Evolutionary conservation across 2,888 invertebrate species (phyloP), one percentile per base, ranked within the genome.

Genomic region (Marronus borbonicus): DNA sequence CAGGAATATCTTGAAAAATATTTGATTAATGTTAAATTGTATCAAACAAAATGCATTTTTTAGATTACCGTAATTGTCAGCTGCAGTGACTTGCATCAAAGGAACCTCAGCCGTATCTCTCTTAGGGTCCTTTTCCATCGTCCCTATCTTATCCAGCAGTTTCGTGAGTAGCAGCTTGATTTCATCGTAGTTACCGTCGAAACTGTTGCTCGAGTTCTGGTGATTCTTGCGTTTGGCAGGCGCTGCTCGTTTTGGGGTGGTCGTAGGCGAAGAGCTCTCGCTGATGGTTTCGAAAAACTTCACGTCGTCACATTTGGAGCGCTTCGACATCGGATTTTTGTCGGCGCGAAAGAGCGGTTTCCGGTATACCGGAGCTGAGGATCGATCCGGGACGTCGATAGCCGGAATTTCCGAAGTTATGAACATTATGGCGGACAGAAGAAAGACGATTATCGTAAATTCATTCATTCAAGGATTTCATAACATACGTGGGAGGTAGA

Each of bases 261-360:
- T 69, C 10, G 64, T 62, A 4, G 62, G 36, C n/a, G 65, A 44
- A 4, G 72, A 44, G 36, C 66, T 69, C n/a, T 81, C 82, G 14
- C 80, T 78, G 20, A 82, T 77, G 4, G 76, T 76, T 50, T 82
- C 82, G 78, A 81, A 81, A 58, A 76, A 80, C 24, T 81, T 80
- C n/a, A 76, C 76, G 44, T 81, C 79, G 44, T 78, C 79, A 28
- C 49, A 69, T 62, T 77, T 66, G 20, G 72, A 74, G 31, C 77
- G 72, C 31, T 78, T 78, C 39, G 70, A 50, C 65, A 78, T 14
- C 10, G 39, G 50, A 58, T 78, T 74, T 24, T 60, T 74, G 20
- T 10, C 60, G 28, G 72, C 0, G 0, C 39, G 60, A 44, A 74
- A 60, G 1, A 74, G 60, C 5, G 72, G 58, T 14, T 49, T 60